Percentiles rank a stretch among this genome's conserved stretches.
Evolutionary conservation across 1,140 invertebrate genomes (phyloP).

Genomic region (Micrasema minimum): DNA sequence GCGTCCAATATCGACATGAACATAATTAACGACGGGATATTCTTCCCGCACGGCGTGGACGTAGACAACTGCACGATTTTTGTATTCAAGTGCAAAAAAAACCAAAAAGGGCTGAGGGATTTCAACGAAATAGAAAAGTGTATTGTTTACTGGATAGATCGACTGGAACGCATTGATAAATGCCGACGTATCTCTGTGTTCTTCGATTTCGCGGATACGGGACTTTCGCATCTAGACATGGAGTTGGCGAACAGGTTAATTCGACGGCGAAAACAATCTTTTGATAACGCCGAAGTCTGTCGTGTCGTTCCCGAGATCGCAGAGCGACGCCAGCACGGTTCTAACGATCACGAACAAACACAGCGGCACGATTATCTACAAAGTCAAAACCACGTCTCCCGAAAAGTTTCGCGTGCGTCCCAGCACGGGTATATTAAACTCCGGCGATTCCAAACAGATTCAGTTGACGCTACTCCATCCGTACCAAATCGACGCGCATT

Average conservation of each 20-base stretch:
- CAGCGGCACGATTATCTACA: slow-evolving; percentile 76
- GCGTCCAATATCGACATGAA: slow-evolving; percentile 76
- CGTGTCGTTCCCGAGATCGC: slow-evolving; percentile 64
- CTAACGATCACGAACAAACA: slow-evolving; percentile 76
- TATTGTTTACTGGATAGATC: slow-evolving; percentile 90
- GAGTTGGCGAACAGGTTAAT: slow-evolving; percentile 89
- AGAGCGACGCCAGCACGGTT: too few species aligned
- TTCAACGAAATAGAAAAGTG: slow-evolving; percentile 81
- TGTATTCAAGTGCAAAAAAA: slow-evolving; percentile 80
- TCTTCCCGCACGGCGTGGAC: slow-evolving; percentile 82
- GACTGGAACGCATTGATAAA: slow-evolving; percentile 81
- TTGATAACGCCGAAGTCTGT: too few species aligned
- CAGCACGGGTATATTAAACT: slow-evolving; percentile 78
- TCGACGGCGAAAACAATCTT: too few species aligned
- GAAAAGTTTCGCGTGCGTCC: slow-evolving; percentile 92
- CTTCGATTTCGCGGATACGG: slow-evolving; percentile 90
- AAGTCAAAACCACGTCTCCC: slow-evolving; percentile 80
- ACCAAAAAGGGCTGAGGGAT: slow-evolving; percentile 79
- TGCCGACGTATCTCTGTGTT: slow-evolving; percentile 84
- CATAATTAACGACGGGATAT: slow-evolving; percentile 79
- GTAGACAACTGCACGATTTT: slow-evolving; percentile 82
- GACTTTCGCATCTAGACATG: slow-evolving; percentile 89
- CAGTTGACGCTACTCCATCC: slow-evolving; percentile 60
- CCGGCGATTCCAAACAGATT: slow-evolving; percentile 67
- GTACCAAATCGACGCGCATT: slow-evolving; percentile 58